Evolutionary conservation across 92 coral and sea anemone genomes (phyloP).

Genomic region (Phenganax stokvisi): DNA sequence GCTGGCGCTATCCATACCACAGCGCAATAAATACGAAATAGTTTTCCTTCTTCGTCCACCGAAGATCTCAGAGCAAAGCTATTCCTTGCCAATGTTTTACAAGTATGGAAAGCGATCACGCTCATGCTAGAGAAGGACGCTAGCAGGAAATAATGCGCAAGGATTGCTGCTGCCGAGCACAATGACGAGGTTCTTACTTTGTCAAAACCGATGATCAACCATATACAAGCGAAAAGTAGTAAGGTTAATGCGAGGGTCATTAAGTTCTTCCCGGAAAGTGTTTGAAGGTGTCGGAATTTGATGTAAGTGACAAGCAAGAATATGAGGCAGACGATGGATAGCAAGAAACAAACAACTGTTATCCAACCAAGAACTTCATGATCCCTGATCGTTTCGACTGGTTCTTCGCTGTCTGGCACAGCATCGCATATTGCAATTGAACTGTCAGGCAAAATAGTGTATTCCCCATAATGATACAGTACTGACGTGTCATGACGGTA

Average conservation of each 20-base stretch:
- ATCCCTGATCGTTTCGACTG: slow-evolving; percentile 1
- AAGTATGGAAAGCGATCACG: slow-evolving; percentile 65
- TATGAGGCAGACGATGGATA: slow-evolving; percentile 25
- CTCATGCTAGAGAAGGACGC: slow-evolving; percentile 65
- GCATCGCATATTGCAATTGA: slow-evolving; percentile 21
- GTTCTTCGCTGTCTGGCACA: neutral
- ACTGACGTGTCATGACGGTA: slow-evolving; percentile 2
- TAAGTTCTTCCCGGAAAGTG: slow-evolving; percentile 44
- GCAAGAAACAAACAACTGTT: slow-evolving; percentile 14
- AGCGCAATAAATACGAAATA: neutral
- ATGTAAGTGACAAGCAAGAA: slow-evolving; percentile 38
- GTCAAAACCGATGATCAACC: slow-evolving; percentile 19
- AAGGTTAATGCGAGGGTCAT: slow-evolving; percentile 39
- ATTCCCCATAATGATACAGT: slow-evolving; percentile 24
- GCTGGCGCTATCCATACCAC: slow-evolving; percentile 56
- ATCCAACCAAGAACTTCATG: slow-evolving; percentile 43
- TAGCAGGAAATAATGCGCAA: slow-evolving; percentile 50
- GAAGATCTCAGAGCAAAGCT: slow-evolving; percentile 14
- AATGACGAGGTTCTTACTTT: neutral
- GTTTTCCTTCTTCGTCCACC: neutral
- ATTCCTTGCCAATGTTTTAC: slow-evolving; percentile 51
- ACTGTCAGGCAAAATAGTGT: neutral
- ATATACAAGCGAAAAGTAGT: slow-evolving; percentile 8
- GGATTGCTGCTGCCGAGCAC: slow-evolving; percentile 39
- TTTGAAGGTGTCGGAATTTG: slow-evolving; percentile 35